These are phyloP conservation scores for Apis mellifera DNA, from an alignment of 1,140 invertebrate species.

Conservation along the genomic window Amel_HAv3.1 CM009933.2:229001-229500, in stretches of 20 bases:
- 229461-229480: slow-evolving; percentile 63
- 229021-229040: slow-evolving; percentile 69
- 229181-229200: slow-evolving; percentile 64
- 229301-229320: slow-evolving; percentile 59
- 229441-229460: slow-evolving; percentile 14
- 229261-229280: slow-evolving; percentile 42
- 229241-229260: slow-evolving; percentile 65
- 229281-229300: slow-evolving; percentile 60
- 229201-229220: slow-evolving; percentile 60
- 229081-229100: too few relatives aligned
- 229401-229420: too few relatives aligned
- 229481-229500: slow-evolving; percentile 63
- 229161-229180: slow-evolving; percentile 68
- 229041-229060: not conserved
- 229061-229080: too few relatives aligned
- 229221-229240: slow-evolving; percentile 63
- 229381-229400: not conserved
- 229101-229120: not conserved
- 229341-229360: slow-evolving; percentile 60
- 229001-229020: slow-evolving; percentile 57
- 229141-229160: slow-evolving; percentile 61
- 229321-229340: slow-evolving; percentile 51
- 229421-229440: not conserved
- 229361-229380: slow-evolving; percentile 39
- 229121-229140: slow-evolving; percentile 55